Evolutionary conservation across 92 coral and sea anemone genomes (phyloP).

Genomic region (Parazoanthus swiftii): DNA sequence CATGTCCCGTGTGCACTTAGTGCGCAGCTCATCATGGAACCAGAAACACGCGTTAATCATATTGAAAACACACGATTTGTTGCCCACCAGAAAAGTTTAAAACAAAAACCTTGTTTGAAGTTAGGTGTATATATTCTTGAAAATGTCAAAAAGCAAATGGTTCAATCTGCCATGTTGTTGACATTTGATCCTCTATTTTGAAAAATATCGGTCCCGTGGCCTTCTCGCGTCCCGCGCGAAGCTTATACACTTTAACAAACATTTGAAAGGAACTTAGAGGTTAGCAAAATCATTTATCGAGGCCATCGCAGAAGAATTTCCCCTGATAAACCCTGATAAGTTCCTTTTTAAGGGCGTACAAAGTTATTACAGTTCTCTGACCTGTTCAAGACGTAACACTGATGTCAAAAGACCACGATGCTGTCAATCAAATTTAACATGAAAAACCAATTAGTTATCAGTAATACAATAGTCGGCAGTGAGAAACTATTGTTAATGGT

Average conservation of each 20-base stretch:
- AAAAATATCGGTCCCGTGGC: background rate
- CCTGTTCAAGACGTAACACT: constrained; percentile 12
- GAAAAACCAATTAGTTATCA: constrained; percentile 63
- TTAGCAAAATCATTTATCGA: background rate
- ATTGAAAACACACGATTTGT: background rate
- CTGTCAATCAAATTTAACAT: constrained; percentile 37
- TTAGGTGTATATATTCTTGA: constrained; percentile 15
- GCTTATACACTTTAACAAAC: background rate
- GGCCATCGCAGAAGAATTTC: constrained; percentile 9
- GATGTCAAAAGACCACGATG: constrained; percentile 29
- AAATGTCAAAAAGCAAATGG: constrained; percentile 14
- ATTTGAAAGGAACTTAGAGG: background rate
- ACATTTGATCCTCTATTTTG: constrained; percentile 23
- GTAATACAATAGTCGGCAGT: constrained; percentile 67
- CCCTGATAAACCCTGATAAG: constrained; percentile 2
- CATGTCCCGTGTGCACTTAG: background rate
- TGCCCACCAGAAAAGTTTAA: background rate
- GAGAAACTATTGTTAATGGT: constrained; percentile 17
- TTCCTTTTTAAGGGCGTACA: constrained; percentile 11
- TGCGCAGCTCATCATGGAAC: background rate
- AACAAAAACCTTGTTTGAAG: background rate
- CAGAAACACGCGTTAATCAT: background rate
- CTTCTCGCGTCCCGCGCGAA: constrained; percentile 14
- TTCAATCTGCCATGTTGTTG: constrained; percentile 21
- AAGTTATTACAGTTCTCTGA: background rate